Evolutionary conservation across 2,888 invertebrate species (phyloP).

Genomic region (Gnatocerus cornutus): DNA sequence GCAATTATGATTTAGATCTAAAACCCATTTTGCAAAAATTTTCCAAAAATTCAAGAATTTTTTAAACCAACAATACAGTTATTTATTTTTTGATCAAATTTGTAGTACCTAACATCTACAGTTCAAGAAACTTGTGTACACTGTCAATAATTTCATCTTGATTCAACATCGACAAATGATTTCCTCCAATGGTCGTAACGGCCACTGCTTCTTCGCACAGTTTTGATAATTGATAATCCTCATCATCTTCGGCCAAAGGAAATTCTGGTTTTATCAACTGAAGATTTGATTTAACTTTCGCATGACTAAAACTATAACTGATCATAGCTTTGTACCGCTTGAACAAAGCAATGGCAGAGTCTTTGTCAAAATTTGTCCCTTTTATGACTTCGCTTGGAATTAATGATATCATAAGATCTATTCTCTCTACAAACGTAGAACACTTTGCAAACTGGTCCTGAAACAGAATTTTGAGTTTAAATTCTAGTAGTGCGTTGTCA

Average conservation of each 20-base stretch:
- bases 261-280: conserved; percentile 10
- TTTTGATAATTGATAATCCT: conserved; percentile 16
- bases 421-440: background rate
- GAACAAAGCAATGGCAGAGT: background rate
- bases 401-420: background rate
- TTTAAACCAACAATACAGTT: too few relatives aligned
- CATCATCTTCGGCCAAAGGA: background rate
- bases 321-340: conserved; percentile 4
- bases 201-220: background rate
- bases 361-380: background rate
- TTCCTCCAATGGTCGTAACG: background rate
- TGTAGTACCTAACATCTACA: too few relatives aligned
- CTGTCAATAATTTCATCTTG: background rate
- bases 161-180: conserved; percentile 14
- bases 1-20: too few relatives aligned
- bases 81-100: too few relatives aligned
- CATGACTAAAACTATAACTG: background rate
- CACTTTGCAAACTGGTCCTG: conserved; percentile 4
- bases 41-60: too few relatives aligned
- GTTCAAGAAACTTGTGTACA: too few relatives aligned
- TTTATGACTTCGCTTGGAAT: background rate
- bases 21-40: too few relatives aligned
- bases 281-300: conserved; percentile 1
- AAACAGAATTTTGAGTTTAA: background rate
- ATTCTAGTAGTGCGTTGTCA: too few relatives aligned